These are phyloP conservation scores for Anguilla rostrata DNA, from an alignment of 2,113 vertebrate species.

Conservation along the genomic window DNA sequence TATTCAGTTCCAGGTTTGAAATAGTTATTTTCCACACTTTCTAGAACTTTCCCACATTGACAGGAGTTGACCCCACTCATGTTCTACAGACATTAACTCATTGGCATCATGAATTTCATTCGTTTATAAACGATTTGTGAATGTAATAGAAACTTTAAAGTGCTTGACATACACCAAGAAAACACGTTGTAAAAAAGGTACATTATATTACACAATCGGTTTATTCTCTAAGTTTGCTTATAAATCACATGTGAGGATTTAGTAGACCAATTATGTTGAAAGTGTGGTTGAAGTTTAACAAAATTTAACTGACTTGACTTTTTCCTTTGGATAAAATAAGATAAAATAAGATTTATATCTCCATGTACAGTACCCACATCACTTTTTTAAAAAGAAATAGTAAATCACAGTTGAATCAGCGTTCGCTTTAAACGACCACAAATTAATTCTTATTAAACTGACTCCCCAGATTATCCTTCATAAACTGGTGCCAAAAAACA, in stretches of 20 bases:
- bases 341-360: background rate
- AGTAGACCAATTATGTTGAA: background rate
- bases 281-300: background rate
- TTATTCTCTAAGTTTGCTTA: conserved; percentile 25
- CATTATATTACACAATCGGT: conserved; percentile 8
- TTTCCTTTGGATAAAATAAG: background rate
- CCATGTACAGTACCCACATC: no score
- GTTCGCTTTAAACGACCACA: background rate
- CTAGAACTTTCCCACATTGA: background rate
- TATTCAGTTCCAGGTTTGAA: background rate
- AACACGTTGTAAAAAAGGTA: conserved; percentile 11
- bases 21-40: background rate
- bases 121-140: background rate
- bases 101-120: background rate
- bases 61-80: background rate
- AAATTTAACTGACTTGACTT: background rate
- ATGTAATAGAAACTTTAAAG: conserved; percentile 6
- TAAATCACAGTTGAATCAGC: background rate
- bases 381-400: background rate
- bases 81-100: background rate
- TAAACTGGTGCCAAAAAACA: background rate
- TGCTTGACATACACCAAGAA: background rate
- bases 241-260: conserved; percentile 10
- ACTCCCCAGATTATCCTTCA: background rate
- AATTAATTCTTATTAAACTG: background rate